Evolutionary conservation across 1,140 invertebrate genomes (phyloP), one percentile per base, ranked within the genome.

Genomic region (Drosophila mayri): DNA sequence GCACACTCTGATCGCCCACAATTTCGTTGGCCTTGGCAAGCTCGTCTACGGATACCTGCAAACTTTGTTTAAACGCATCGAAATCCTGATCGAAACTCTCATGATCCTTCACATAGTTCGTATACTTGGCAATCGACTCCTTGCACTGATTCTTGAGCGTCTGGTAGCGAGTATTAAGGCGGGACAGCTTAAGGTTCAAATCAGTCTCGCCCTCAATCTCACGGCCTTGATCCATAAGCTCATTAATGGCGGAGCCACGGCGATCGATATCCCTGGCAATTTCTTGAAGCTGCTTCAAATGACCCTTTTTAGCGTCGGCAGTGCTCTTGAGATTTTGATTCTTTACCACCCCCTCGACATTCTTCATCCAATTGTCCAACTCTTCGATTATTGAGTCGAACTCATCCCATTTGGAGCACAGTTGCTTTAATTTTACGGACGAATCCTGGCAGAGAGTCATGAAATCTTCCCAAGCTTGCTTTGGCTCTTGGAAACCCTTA

Each of bases 291-390:
- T 97, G 97, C 41, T 96, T 94, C 30, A 98, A 94, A 93, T 99
- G 97, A 14, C 93, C 93, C 66, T 95, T 93, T 92, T 99, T 99
- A 1, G 97, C 95, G 67, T 96, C 96, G 20, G 97, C 94, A 8
- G 95, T 97, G 86, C 95, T 97, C 91, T 97, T 98, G 7, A 99
- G 93, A 77, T 97, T 97, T 93, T 98, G 97, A 92, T 99, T 98
- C 93, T 97, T 97, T 0, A 98, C 94, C 91, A 97, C 95, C 49
- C 94, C 94, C 93, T 99, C 98, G 86, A 96, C 96, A 43, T 96
- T 94, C 85, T 97, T 97, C 16, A 98, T 93, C 98, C 98, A 99
- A 47, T 94, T 93, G 79, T 96, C 96, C 2, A 99, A 93, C 70
- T 94, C 94, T 62, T 98, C 96, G 40, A 98, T 94, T 5, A 95